Percentiles rank a stretch among this genome's conserved stretches.
These are phyloP conservation scores for Leptarthrus brevirostris DNA, from an alignment of 2,888 invertebrate species.

Conservation along the genomic window DNA sequence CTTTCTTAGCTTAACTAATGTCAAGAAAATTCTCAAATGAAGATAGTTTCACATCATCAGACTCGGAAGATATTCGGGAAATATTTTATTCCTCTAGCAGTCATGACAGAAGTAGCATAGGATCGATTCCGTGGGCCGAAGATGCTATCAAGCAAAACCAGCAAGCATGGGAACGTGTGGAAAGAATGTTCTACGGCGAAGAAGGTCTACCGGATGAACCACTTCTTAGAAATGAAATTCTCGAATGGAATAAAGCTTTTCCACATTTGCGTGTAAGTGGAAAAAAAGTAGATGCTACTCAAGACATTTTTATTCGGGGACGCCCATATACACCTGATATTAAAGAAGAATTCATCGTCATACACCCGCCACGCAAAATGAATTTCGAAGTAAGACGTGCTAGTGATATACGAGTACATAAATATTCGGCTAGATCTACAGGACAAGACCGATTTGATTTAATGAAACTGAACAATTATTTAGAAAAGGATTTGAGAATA, in stretches of 20 bases:
- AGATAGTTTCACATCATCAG: constrained; percentile 55
- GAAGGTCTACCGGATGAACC: constrained; percentile 58
- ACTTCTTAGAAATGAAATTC: constrained; percentile 63
- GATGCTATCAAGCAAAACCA: constrained; percentile 67
- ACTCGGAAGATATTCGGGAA: constrained; percentile 60
- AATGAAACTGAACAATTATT: not conserved
- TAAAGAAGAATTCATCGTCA: constrained; percentile 50
- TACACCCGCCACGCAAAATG: constrained; percentile 32
- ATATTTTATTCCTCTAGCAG: constrained; percentile 65
- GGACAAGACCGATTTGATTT: not conserved
- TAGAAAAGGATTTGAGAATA: constrained; percentile 52
- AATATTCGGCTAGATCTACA: constrained; percentile 2
- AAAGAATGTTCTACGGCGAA: constrained; percentile 63
- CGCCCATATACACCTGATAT: not conserved
- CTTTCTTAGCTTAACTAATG: constrained; percentile 1
- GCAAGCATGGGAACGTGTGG: constrained; percentile 65
- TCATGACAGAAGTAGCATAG: constrained; percentile 64
- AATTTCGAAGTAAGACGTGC: not conserved
- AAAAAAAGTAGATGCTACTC: not conserved
- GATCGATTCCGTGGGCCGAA: constrained; percentile 67
- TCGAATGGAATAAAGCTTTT: constrained; percentile 65
- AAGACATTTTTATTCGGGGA: too few relatives aligned
- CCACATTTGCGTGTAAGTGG: constrained; percentile 57
- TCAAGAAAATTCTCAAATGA: constrained; percentile 52
- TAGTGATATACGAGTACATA: not conserved